Conservation (phyloP, 1,140 invertebrate species). For the Armadillidium nasatum region DNA sequence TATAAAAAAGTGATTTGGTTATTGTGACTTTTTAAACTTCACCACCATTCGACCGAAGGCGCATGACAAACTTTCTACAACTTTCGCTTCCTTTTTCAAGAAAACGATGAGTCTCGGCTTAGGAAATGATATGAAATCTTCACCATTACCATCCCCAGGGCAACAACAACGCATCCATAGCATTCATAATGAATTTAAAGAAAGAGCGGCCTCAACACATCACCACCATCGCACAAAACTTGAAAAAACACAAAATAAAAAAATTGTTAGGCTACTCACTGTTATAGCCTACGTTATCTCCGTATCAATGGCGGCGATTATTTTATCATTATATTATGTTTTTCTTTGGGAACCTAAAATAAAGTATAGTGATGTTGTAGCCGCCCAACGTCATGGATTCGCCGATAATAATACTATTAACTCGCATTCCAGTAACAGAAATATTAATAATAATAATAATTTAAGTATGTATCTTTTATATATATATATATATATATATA, state of each 20-base stretch:
- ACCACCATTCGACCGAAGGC: neutral
- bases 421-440: neutral
- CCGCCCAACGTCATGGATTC: neutral
- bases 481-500: constrained; percentile 6
- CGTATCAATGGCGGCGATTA: constrained; percentile 89
- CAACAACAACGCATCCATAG: neutral
- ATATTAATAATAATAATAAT: too few relatives aligned
- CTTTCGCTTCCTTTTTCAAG: neutral
- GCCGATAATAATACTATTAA: neutral
- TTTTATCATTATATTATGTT: constrained; percentile 90
- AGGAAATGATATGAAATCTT: neutral
- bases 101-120: neutral
- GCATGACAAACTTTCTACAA: neutral
- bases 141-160: neutral
- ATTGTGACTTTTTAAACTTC: neutral
- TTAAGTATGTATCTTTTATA: too few relatives aligned
- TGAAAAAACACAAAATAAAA: constrained; percentile 76
- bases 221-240: constrained; percentile 47
- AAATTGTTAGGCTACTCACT: constrained; percentile 83
- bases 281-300: constrained; percentile 92
- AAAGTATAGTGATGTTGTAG: constrained; percentile 26
- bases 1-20: neutral
- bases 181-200: neutral
- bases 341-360: constrained; percentile 85
- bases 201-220: too few relatives aligned